Evolutionary conservation across 1,140 invertebrate species (phyloP), one percentile per base, ranked within the genome.

Genomic region (Drosophila malerkotliana): DNA sequence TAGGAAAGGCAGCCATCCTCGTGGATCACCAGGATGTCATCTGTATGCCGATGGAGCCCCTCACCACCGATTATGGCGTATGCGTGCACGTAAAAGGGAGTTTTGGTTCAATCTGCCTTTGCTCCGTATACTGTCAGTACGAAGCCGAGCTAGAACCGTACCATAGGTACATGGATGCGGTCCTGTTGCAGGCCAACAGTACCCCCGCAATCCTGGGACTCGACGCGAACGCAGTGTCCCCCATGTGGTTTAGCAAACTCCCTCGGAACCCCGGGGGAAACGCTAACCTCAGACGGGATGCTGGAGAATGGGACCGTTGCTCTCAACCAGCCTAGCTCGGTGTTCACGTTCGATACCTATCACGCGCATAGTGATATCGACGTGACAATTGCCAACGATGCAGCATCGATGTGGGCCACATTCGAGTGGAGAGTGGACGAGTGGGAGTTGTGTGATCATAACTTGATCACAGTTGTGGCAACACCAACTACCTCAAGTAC

Each of bases 101-200:
- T 30, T 56, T 56, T 56, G 54, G 54, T 21, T 44, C 24, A 28
- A 30, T 56, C n/a, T 18, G 44, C 12, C 39, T 41, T 15, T 44
- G 54, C 39, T 26, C 14, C 8, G 37, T 21, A 28, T 56, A 56
- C 37, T 56, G 39, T 2, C 54, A 56, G 8, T 44, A 15, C 9
- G 53, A 55, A 12, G 21, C 37, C 18, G 12, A 21, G 18, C 10
- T 24, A 10, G 45, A 48, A 6, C 45, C 45, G 15, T 52, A 54
- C 54, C 54, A 41, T 4, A n/a, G 37, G 54, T 56, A 56, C n/a
- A 14, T 41, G 12, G 37, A 56, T 41, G 37, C 37, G 34, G 53
- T 41, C n/a, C 37, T 56, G 21, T 18, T 41, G 53, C n/a, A 26
- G 21, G 37, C n/a, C 53, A 56, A n/a, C 53, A 24, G 37, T 8